These are phyloP conservation scores for Zoroaster sp. DNA, from an alignment of 53 echinoderm and acorn worm species.

Conservation along the genomic window DNA sequence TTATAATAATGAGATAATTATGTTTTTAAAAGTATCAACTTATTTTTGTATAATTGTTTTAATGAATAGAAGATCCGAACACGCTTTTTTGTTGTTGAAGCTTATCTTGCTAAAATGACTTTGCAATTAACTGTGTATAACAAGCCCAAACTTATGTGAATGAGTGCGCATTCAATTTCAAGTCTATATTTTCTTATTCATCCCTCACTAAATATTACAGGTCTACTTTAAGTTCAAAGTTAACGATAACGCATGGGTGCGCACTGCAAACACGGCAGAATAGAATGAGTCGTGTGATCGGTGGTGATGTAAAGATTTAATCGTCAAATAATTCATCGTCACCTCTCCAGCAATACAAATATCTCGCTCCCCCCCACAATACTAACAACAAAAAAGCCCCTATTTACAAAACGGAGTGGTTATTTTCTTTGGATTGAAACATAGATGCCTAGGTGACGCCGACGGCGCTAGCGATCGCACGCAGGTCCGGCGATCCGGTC, in stretches of 20 bases:
- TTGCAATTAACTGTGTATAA: no score
- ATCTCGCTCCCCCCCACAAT: background rate
- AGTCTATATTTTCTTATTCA: no score
- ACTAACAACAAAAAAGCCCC: background rate
- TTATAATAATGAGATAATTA: no score
- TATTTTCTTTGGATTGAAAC: conserved; percentile 35
- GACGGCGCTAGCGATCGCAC: conserved; percentile 14
- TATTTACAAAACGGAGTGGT: conserved; percentile 51
- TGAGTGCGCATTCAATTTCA: no score
- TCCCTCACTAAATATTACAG: background rate
- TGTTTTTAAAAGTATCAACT: no score
- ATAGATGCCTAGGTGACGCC: conserved; percentile 15
- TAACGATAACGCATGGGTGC: conserved; percentile 8
- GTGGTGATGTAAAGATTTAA: conserved; percentile 19
- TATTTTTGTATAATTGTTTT: no score
- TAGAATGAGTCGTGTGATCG: conserved; percentile 16
- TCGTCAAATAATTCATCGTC: conserved; percentile 5
- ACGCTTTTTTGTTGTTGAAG: no score
- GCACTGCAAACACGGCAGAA: background rate
- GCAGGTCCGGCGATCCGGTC: conserved; percentile 10
- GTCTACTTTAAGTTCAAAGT: background rate
- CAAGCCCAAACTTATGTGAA: no score
- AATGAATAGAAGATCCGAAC: no score
- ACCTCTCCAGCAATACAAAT: conserved; percentile 16
- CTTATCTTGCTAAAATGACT: no score